Percentiles rank a stretch among this genome's conserved stretches.
These are phyloP conservation scores for Aricia artaxerxes DNA, from an alignment of 2,888 invertebrate genomes.

Conservation along the genomic window DNA sequence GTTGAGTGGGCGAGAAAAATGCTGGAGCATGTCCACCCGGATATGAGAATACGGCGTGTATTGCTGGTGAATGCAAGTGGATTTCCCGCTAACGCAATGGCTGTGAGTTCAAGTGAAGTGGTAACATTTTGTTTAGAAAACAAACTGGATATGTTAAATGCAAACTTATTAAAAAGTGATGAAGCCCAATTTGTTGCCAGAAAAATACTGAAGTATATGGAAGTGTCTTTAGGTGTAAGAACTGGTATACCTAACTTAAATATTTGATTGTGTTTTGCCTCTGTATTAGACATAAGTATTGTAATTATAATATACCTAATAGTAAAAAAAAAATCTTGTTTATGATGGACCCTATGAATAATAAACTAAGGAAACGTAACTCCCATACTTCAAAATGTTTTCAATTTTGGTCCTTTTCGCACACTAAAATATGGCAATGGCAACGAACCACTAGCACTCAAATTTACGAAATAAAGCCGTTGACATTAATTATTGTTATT, in stretches of 20 bases:
- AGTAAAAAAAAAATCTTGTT: background rate
- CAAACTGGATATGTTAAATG: conserved; percentile 63
- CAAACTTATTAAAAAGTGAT: conserved; percentile 58
- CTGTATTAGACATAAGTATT: background rate
- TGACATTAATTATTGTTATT: too few species aligned
- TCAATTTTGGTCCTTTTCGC: too few species aligned
- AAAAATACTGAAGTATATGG: conserved; percentile 63
- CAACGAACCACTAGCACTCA: too few species aligned
- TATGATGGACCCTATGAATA: background rate
- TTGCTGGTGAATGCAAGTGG: conserved; percentile 69
- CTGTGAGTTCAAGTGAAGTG: conserved; percentile 62
- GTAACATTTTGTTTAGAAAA: conserved; percentile 58
- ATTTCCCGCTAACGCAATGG: conserved; percentile 63
- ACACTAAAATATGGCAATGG: too few species aligned
- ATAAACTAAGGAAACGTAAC: too few species aligned
- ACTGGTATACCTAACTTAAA: conserved; percentile 73
- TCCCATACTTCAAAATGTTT: too few species aligned
- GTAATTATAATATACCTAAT: background rate
- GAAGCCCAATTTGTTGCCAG: conserved; percentile 59
- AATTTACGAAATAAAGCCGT: too few species aligned
- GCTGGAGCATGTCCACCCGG: conserved; percentile 65
- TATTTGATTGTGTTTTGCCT: conserved; percentile 48
- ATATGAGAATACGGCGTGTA: conserved; percentile 62
- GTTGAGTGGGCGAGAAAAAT: conserved; percentile 65
- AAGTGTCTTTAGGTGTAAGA: conserved; percentile 65